phyloP scores from a whole-genome alignment of 2,113 vertebrate genomes.

The Limanda limanda region DNA sequence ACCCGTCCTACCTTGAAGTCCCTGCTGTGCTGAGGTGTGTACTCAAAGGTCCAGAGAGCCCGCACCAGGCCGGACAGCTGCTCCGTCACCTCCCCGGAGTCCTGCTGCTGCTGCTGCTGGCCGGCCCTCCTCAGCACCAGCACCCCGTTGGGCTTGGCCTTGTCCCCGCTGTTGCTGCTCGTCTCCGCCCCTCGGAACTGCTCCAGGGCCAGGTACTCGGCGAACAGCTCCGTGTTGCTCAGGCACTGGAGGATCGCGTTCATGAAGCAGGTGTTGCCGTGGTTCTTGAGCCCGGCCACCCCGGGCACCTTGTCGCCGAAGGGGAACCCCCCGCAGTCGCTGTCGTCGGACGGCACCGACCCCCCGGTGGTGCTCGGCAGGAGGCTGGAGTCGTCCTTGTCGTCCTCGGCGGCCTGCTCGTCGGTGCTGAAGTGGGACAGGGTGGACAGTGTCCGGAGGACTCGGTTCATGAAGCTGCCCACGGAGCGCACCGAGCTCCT shows the following conservation, averaged over 20 bases:
- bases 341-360: slow-evolving; percentile 77
- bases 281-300: slow-evolving; percentile 94
- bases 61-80: slow-evolving; percentile 95
- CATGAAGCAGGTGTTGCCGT: slow-evolving; percentile 99
- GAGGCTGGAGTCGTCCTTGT: slow-evolving; percentile 80
- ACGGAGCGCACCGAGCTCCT: slow-evolving; percentile 88
- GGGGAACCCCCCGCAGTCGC: slow-evolving; percentile 76
- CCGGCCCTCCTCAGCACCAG: slow-evolving; percentile 71
- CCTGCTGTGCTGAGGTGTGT: slow-evolving; percentile 96
- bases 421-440: slow-evolving; percentile 88
- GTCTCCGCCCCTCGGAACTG: slow-evolving; percentile 84
- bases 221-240: slow-evolving; percentile 98
- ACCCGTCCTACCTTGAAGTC: slow-evolving; percentile 92
- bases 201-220: slow-evolving; percentile 94
- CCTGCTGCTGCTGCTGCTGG: slow-evolving; percentile 72
- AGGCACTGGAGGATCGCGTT: slow-evolving; percentile 98
- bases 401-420: slow-evolving; percentile 78
- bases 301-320: slow-evolving; percentile 87
- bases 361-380: slow-evolving; percentile 73
- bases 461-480: slow-evolving; percentile 91
- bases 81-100: slow-evolving; percentile 92
- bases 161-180: slow-evolving; percentile 30
- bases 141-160: slow-evolving; percentile 75
- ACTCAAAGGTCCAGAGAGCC: slow-evolving; percentile 97
- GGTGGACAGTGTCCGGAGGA: slow-evolving; percentile 91